Evolutionary conservation across 2,797 vertebrate genomes (phyloP).

Genomic region (Dromococcyx pavoninus): DNA sequence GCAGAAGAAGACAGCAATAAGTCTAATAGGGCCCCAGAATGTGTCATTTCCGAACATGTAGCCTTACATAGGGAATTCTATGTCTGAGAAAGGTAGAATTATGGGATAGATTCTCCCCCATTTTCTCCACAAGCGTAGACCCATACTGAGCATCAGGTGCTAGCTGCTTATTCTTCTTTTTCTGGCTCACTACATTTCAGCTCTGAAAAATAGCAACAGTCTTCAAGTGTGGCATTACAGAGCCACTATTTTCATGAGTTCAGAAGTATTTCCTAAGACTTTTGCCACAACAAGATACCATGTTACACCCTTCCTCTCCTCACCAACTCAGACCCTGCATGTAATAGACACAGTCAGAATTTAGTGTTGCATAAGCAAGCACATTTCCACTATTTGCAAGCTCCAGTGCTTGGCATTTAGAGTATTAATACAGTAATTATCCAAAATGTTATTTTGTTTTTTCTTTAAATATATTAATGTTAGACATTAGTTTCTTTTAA

Average conservation of each 20-base stretch:
- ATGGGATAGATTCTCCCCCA: background rate
- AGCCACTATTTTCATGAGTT: background rate
- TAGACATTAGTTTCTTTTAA: background rate
- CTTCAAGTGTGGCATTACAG: background rate
- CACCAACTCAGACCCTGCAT: background rate
- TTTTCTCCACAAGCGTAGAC: background rate
- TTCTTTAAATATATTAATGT: background rate
- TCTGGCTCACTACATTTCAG: background rate
- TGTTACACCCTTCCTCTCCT: background rate
- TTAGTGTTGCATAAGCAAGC: background rate
- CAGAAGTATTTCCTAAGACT: background rate
- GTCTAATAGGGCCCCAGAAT: background rate
- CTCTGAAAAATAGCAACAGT: background rate
- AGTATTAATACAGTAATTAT: background rate
- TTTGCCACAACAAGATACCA: background rate
- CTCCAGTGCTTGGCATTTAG: background rate
- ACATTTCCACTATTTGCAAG: background rate
- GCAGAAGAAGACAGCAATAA: background rate
- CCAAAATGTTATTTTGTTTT: no score
- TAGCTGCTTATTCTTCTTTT: background rate
- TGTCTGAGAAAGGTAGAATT: background rate
- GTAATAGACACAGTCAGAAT: background rate
- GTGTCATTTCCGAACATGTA: rapidly evolving
- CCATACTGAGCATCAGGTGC: background rate
- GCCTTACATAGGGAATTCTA: background rate